Evolutionary conservation across 1,140 invertebrate genomes (phyloP).

Genomic region (Drosophila mauritiana): DNA sequence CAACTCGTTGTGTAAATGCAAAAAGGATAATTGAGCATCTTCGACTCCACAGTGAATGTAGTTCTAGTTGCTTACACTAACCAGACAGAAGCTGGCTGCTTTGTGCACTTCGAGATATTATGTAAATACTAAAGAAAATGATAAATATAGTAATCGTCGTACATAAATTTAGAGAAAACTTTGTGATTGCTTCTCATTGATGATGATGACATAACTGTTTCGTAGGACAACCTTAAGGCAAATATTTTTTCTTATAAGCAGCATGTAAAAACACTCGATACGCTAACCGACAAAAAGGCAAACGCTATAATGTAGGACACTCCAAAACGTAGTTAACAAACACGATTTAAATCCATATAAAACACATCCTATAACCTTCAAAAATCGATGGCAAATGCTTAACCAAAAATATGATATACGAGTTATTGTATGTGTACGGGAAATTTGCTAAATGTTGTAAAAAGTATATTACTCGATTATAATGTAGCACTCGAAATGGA

Average conservation of each 20-base stretch:
- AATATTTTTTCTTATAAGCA: slow-evolving; percentile 49
- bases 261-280: slow-evolving; percentile 46
- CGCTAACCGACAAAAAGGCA: slow-evolving; percentile 15
- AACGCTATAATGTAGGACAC: slow-evolving; percentile 35
- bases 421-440: slow-evolving; percentile 35
- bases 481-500: slow-evolving; percentile 46
- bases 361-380: slow-evolving; percentile 21
- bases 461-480: slow-evolving; percentile 52
- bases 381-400: slow-evolving; percentile 30
- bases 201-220: slow-evolving; percentile 48
- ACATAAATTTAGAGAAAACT: slow-evolving; percentile 62
- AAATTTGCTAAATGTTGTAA: slow-evolving; percentile 73
- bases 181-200: slow-evolving; percentile 80
- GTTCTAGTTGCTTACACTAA: slow-evolving; percentile 51
- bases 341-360: slow-evolving; percentile 28
- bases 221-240: slow-evolving; percentile 31
- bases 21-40: slow-evolving; percentile 31
- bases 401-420: slow-evolving; percentile 40
- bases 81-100: slow-evolving; percentile 16
- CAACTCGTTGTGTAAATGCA: slow-evolving; percentile 42
- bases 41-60: slow-evolving; percentile 32
- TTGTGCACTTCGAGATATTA: slow-evolving; percentile 29
- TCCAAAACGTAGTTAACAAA: slow-evolving; percentile 47
- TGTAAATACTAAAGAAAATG: slow-evolving; percentile 58
- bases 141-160: slow-evolving; percentile 37